Evolutionary conservation across 1,140 invertebrate genomes (phyloP).

Genomic region (Chironomus striatipennis): DNA sequence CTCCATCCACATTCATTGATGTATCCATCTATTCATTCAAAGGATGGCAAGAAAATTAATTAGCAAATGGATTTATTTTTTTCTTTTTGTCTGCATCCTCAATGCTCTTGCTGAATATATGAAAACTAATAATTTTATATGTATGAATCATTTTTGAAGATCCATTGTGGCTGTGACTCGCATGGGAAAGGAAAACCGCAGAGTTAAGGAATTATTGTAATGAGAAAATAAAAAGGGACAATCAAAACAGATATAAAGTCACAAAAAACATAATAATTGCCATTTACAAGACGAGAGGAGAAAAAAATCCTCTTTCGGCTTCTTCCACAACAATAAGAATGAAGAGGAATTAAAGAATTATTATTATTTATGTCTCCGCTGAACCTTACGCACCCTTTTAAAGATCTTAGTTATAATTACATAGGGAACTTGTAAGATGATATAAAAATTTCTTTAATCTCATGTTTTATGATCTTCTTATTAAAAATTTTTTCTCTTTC

Average conservation of each 20-base stretch:
- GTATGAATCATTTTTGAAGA: not conserved
- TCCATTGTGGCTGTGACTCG: not conserved
- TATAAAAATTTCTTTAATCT: conserved; percentile 1
- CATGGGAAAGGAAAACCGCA: not conserved
- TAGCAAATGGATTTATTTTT: not conserved
- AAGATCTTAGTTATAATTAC: not conserved
- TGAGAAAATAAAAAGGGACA: conserved; percentile 1
- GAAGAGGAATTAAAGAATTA: not conserved
- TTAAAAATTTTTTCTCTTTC: not conserved
- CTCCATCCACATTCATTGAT: too few relatives aligned
- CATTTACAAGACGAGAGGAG: not conserved
- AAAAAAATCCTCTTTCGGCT: not conserved
- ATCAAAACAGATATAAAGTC: not conserved
- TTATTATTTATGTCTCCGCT: conserved; percentile 5
- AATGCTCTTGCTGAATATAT: too few relatives aligned
- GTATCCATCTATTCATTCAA: too few relatives aligned
- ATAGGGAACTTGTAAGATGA: not conserved
- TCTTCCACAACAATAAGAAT: too few relatives aligned
- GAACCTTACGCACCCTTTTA: conserved; percentile 3
- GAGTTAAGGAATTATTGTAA: not conserved
- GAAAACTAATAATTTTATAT: not conserved
- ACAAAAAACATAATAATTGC: not conserved
- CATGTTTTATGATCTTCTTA: conserved; percentile 19
- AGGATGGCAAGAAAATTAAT: conserved; percentile 3
- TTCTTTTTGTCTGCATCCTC: not conserved